A percentile compares a stretch with the other conserved stretches of the same genome.
Conservation (phyloP, 2,888 invertebrate genomes). For the Mylabris sibirica region DNA sequence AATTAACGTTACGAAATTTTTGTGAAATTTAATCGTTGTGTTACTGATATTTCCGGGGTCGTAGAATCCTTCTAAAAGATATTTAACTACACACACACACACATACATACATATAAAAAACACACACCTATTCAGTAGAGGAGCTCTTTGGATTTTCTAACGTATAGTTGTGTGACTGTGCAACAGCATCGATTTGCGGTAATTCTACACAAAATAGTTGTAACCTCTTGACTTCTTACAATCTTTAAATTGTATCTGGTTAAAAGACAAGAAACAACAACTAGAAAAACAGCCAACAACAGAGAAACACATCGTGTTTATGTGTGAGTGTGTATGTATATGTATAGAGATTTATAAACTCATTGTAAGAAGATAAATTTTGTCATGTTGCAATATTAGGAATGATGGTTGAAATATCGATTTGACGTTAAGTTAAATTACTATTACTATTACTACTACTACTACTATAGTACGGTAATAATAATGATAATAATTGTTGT, state of each 20-base stretch:
- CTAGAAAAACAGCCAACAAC: neutral
- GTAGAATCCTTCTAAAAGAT: too few relatives aligned
- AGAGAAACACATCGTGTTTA: slow-evolving; percentile 42
- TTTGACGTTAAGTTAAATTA: slow-evolving; percentile 14
- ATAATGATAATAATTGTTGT: neutral
- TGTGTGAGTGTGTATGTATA: too few relatives aligned
- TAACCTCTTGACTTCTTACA: slow-evolving; percentile 41
- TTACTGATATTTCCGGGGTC: neutral
- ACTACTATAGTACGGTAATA: neutral
- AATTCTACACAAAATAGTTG: slow-evolving; percentile 44
- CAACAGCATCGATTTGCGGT: slow-evolving; percentile 38
- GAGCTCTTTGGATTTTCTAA: neutral
- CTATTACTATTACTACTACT: too few relatives aligned
- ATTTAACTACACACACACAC: too few relatives aligned
- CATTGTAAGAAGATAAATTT: slow-evolving; percentile 41
- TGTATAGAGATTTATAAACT: slow-evolving; percentile 42
- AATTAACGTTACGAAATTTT: neutral
- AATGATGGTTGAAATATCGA: slow-evolving; percentile 24
- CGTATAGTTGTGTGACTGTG: slow-evolving; percentile 14
- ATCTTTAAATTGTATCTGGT: slow-evolving; percentile 44
- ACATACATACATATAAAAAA: too few relatives aligned
- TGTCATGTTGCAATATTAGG: slow-evolving; percentile 33
- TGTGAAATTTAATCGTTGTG: slow-evolving; percentile 2
- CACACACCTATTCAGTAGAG: neutral
- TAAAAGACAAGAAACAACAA: slow-evolving; percentile 25